A percentile compares a stretch with the other conserved stretches of the same genome.
Conservation (phyloP, 2,888 invertebrate species). For the Rhamphomyia laevipes region DNA sequence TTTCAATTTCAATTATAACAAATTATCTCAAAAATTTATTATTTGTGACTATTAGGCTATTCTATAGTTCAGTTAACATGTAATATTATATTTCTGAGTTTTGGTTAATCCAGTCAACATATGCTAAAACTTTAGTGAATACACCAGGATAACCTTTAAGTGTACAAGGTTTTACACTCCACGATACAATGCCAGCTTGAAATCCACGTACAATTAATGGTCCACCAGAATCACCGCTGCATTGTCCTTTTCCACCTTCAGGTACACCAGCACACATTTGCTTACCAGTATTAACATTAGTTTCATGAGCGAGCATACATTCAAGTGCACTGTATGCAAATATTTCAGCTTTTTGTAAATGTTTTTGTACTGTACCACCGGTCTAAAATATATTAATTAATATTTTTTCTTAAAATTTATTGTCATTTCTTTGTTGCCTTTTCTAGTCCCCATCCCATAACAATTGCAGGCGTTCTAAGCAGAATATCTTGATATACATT, state of each 20-base stretch:
- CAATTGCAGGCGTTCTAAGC: no score
- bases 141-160: constrained; percentile 36
- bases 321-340: constrained; percentile 31
- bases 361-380: constrained; percentile 24
- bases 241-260: constrained; percentile 41
- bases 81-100: no score
- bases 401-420: no score
- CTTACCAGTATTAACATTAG: constrained; percentile 27
- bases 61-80: no score
- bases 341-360: constrained; percentile 34
- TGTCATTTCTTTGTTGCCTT: no score
- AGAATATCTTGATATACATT: no score
- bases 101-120: constrained; percentile 32
- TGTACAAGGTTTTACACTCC: constrained; percentile 39
- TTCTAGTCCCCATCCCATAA: no score
- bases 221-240: constrained; percentile 39
- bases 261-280: no score
- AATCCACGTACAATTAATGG: constrained; percentile 31
- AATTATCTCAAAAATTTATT: no score
- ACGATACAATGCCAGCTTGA: constrained; percentile 39
- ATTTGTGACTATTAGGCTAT: no score
- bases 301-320: constrained; percentile 29
- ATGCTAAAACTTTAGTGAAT: constrained; percentile 35
- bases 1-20: no score
- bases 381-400: no score